Conservation (phyloP, 2,113 vertebrate genomes). For the Myanophis thanlyinensis region DNA sequence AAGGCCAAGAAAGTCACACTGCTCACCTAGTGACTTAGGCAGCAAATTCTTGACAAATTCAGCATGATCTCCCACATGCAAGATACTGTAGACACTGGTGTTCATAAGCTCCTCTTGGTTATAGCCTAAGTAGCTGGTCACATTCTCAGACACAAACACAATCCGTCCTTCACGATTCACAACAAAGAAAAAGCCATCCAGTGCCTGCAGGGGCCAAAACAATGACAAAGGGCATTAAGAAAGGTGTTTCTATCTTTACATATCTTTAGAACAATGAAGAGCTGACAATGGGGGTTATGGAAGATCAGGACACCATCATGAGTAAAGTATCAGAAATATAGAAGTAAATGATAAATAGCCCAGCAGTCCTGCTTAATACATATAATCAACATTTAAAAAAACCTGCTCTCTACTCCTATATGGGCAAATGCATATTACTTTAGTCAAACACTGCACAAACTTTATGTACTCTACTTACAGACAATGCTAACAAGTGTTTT, state of each 20-base stretch:
- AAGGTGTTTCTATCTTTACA: background rate
- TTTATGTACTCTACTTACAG: background rate
- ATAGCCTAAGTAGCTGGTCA: constrained; percentile 90
- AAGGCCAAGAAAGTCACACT: background rate
- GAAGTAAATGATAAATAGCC: background rate
- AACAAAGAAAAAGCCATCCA: constrained; percentile 95
- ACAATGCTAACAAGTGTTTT: background rate
- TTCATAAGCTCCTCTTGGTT: constrained; percentile 94
- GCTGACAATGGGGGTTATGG: background rate
- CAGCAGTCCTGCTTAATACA: background rate
- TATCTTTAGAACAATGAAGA: background rate
- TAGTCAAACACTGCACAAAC: background rate
- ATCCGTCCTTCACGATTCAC: constrained; percentile 94
- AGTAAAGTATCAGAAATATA: background rate
- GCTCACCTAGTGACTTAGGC: constrained; percentile 88
- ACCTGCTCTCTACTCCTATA: no score
- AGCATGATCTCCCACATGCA: constrained; percentile 93
- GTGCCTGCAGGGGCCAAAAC: constrained; percentile 72
- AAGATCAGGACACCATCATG: background rate
- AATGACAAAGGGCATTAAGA: fast-evolving
- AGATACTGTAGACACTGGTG: constrained; percentile 94
- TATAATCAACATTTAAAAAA: background rate
- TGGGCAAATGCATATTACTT: background rate
- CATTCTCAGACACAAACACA: constrained; percentile 93
- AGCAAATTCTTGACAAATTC: constrained; percentile 93